Conservation (phyloP, 2,113 vertebrate species). For the Cichladusa arquata region DNA sequence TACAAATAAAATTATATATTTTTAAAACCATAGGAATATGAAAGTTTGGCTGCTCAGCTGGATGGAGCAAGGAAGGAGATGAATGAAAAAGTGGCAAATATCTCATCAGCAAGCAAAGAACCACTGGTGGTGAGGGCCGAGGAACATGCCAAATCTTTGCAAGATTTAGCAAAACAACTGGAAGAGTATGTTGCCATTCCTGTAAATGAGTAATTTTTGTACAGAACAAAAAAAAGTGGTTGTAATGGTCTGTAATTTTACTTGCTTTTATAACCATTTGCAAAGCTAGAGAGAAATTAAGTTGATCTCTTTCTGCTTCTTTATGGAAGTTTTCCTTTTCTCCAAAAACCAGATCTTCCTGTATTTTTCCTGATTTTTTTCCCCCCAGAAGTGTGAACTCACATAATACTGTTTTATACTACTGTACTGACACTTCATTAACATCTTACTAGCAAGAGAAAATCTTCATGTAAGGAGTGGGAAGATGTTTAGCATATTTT, state of each 20-base stretch:
- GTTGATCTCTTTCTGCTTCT: not conserved
- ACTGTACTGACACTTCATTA: not conserved
- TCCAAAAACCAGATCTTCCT: not conserved
- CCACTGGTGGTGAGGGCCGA: slow-evolving; percentile 84
- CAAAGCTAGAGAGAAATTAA: not conserved
- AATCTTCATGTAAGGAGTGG: not conserved
- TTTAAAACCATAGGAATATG: slow-evolving; percentile 80
- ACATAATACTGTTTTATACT: not conserved
- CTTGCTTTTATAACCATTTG: not conserved
- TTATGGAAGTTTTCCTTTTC: not conserved
- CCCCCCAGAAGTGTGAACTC: not conserved
- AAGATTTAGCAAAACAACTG: slow-evolving; percentile 82
- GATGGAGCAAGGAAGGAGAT: slow-evolving; percentile 85
- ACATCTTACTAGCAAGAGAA: not conserved
- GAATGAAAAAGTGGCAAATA: slow-evolving; percentile 78
- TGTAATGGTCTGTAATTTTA: not conserved
- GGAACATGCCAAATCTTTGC: slow-evolving; percentile 79
- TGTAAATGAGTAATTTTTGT: not conserved
- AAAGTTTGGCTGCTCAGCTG: slow-evolving; percentile 82
- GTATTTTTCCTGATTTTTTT: not conserved
- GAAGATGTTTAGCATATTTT: not conserved
- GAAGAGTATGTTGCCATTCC: slow-evolving; percentile 78
- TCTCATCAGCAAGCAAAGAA: slow-evolving; percentile 78
- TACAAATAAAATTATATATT: not conserved
- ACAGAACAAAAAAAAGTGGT: not conserved